phyloP scores from a whole-genome alignment of 2,113 vertebrate genomes.

The Eretmochelys imbricata region DNA sequence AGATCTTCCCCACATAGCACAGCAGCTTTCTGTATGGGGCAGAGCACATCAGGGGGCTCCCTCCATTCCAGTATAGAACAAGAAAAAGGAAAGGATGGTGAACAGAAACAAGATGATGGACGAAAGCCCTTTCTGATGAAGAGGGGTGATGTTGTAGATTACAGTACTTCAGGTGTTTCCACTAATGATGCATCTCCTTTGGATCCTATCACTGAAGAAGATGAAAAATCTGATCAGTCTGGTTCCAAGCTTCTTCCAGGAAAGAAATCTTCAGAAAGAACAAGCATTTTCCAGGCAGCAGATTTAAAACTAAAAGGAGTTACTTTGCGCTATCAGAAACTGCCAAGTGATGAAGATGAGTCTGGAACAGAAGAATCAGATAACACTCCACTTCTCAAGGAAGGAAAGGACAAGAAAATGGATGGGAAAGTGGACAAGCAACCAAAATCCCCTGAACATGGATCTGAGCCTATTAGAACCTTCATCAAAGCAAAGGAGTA shows the following conservation, averaged over 20 bases:
- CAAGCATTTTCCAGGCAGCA: conserved; percentile 90
- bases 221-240: conserved; percentile 92
- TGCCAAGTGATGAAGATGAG: conserved; percentile 94
- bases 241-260: conserved; percentile 83
- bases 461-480: conserved; percentile 78
- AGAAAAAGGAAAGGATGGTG: conserved; percentile 89
- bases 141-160: conserved; percentile 87
- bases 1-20: conserved; percentile 85
- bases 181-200: conserved; percentile 86
- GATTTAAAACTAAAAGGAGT: conserved; percentile 89
- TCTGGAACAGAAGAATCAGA: conserved; percentile 91
- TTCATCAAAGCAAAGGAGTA: conserved; percentile 88
- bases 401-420: conserved; percentile 82
- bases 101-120: conserved; percentile 84
- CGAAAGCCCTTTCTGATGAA: conserved; percentile 89
- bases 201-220: conserved; percentile 97
- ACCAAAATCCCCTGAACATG: conserved; percentile 78
- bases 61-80: conserved; percentile 82
- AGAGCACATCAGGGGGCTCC: conserved; percentile 80
- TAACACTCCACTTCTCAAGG: conserved; percentile 91
- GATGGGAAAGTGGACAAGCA: conserved; percentile 73
- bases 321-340: conserved; percentile 89
- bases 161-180: conserved; percentile 82
- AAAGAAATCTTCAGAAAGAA: conserved; percentile 84
- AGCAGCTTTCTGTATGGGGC: conserved; percentile 82